These are phyloP conservation scores for Etheostoma cragini DNA, from an alignment of 2,113 vertebrate species.

Conservation along the genomic window DNA sequence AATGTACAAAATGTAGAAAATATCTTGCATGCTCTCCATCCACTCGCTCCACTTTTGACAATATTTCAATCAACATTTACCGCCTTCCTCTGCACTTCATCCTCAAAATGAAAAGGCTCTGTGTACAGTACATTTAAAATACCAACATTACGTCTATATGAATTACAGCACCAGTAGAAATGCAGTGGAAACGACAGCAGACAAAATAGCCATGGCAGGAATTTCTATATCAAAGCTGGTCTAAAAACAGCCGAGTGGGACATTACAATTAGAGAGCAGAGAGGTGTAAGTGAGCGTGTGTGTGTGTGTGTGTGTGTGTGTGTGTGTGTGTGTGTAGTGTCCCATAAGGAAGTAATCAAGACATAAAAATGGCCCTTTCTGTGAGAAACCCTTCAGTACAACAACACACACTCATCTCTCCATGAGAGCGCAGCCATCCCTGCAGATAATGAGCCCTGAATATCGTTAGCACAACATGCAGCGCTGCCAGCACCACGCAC, in stretches of 20 bases:
- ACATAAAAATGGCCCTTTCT: slow-evolving; percentile 59
- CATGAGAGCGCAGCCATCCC: slow-evolving; percentile 37
- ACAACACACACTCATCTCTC: slow-evolving; percentile 40
- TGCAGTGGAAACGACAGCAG: slow-evolving; percentile 12
- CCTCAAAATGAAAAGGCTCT: neutral
- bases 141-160: neutral
- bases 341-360: slow-evolving; percentile 55
- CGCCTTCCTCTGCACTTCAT: neutral
- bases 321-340: slow-evolving; percentile 15
- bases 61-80: neutral
- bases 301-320: slow-evolving; percentile 13
- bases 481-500: slow-evolving; percentile 19
- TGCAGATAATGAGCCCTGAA: slow-evolving; percentile 63
- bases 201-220: slow-evolving; percentile 19
- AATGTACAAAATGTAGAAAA: too few species aligned
- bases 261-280: slow-evolving; percentile 49
- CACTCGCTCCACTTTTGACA: neutral
- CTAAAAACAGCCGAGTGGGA: slow-evolving; percentile 58
- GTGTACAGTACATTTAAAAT: slow-evolving; percentile 7
- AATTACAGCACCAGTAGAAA: slow-evolving; percentile 23
- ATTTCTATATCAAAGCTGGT: slow-evolving; percentile 52
- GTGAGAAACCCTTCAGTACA: slow-evolving; percentile 47
- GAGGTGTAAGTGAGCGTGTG: slow-evolving; percentile 11
- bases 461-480: slow-evolving; percentile 39
- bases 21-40: too few species aligned